A percentile compares a stretch with the other conserved stretches of the same genome.
Conservation (phyloP, 2,888 invertebrate species). For the Andrena marginata region DNA sequence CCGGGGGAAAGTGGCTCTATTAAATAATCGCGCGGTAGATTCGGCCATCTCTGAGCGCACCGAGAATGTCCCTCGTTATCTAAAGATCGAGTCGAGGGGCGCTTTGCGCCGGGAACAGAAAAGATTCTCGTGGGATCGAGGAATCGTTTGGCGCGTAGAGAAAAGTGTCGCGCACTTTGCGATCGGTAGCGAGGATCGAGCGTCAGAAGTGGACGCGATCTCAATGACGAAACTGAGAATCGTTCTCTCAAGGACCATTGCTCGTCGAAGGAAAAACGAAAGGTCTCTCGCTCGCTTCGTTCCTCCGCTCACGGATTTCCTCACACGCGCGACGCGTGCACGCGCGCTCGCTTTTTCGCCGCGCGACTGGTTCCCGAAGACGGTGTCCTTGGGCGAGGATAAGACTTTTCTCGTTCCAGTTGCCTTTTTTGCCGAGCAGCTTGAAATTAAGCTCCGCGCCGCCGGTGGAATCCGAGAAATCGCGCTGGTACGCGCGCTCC, state of each 20-base stretch:
- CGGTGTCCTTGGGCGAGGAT: constrained; percentile 68
- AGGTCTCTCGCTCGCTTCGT: constrained; percentile 65
- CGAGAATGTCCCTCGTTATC: not conserved
- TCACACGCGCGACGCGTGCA: constrained; percentile 18
- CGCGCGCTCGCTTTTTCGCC: constrained; percentile 63
- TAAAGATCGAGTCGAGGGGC: not conserved
- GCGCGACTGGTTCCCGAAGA: constrained; percentile 70
- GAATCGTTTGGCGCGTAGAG: not conserved
- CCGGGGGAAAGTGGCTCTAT: not conserved
- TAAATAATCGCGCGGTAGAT: not conserved
- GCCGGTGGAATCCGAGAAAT: not conserved
- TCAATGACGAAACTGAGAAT: constrained; percentile 82
- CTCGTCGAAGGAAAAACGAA: constrained; percentile 83
- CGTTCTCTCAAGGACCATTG: constrained; percentile 82
- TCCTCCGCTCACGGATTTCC: constrained; percentile 49
- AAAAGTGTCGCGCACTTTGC: not conserved
- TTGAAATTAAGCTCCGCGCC: constrained; percentile 34
- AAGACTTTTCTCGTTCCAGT: constrained; percentile 49
- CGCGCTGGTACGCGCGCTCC: not conserved
- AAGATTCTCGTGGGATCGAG: not conserved
- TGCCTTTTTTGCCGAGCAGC: constrained; percentile 20
- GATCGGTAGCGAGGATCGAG: not conserved
- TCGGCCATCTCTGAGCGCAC: not conserved
- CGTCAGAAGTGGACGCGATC: constrained; percentile 50
- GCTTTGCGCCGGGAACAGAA: not conserved